Percentiles rank a stretch among this genome's conserved stretches.
These are phyloP conservation scores for Belgica antarctica DNA, from an alignment of 2,888 invertebrate species.

Conservation along the genomic window DNA sequence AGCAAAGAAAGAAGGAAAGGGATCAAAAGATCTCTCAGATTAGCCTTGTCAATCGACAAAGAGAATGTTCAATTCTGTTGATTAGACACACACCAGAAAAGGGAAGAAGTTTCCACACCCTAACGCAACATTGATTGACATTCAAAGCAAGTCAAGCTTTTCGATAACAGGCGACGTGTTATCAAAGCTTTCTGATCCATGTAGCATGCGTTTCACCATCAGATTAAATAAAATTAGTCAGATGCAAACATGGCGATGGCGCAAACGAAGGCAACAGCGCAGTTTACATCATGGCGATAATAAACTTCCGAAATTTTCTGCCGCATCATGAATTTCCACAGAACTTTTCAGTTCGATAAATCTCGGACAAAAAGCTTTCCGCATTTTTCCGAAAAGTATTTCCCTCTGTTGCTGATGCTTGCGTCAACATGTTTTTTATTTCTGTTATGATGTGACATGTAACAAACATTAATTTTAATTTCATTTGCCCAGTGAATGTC, in stretches of 20 bases:
- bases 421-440: slow-evolving; percentile 18
- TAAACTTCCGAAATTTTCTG: background rate
- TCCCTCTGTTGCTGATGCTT: background rate
- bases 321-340: slow-evolving; percentile 30
- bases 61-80: slow-evolving; percentile 19
- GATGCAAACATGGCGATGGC: slow-evolving; percentile 23
- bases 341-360: slow-evolving; percentile 36
- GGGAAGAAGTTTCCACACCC: background rate
- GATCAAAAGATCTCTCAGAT: slow-evolving; percentile 38
- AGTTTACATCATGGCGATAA: slow-evolving; percentile 7
- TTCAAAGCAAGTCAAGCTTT: slow-evolving; percentile 1
- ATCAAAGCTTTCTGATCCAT: slow-evolving; percentile 8
- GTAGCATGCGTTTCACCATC: background rate
- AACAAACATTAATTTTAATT: slow-evolving; percentile 13
- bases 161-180: background rate
- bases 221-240: slow-evolving; percentile 42
- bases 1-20: slow-evolving; percentile 16
- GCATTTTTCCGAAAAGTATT: background rate
- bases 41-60: slow-evolving; percentile 38
- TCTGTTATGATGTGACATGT: background rate
- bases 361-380: slow-evolving; percentile 2
- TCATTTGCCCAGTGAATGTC: background rate
- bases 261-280: no score
- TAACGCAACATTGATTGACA: slow-evolving; percentile 13
- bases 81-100: slow-evolving; percentile 16